Evolutionary conservation across 37 sponge, comb jelly and placozoan species (phyloP).

Genomic region (Bolinopsis microptera): DNA sequence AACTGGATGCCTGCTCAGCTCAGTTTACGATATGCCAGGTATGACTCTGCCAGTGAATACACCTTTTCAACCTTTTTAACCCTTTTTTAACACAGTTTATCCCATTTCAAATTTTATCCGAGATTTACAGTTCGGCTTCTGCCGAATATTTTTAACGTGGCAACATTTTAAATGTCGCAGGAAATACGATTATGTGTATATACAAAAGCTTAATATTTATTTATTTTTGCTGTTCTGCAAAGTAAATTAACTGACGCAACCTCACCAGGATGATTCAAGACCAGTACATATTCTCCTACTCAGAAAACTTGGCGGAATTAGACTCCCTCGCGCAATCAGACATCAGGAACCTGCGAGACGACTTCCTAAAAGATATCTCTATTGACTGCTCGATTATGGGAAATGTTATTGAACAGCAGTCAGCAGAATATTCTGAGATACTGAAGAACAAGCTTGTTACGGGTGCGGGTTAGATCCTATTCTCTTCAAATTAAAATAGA

Average conservation of each 20-base stretch:
- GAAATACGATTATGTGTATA: too few relatives aligned
- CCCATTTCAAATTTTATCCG: too few relatives aligned
- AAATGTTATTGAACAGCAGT: background rate
- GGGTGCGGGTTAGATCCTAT: background rate
- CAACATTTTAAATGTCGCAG: too few relatives aligned
- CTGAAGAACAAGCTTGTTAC: conserved; percentile 31
- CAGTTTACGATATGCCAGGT: background rate
- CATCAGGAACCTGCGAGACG: background rate
- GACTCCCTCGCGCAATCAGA: background rate
- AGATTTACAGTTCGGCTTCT: too few relatives aligned
- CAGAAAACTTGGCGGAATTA: background rate
- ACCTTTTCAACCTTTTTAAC: background rate
- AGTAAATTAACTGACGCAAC: too few relatives aligned
- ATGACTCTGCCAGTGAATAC: background rate
- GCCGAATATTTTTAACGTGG: too few relatives aligned
- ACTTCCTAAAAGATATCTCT: background rate
- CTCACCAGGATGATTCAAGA: conserved; percentile 40
- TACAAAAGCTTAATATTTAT: too few relatives aligned
- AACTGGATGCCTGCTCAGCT: conserved; percentile 8
- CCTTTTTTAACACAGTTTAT: too few relatives aligned
- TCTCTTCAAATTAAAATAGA: too few relatives aligned
- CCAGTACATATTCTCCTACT: background rate
- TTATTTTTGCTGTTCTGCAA: too few relatives aligned
- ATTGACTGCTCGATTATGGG: conserved; percentile 3
- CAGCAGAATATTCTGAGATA: conserved; percentile 4